Conservation (phyloP, 2,113 vertebrate species). For the Tautogolabrus adspersus region DNA sequence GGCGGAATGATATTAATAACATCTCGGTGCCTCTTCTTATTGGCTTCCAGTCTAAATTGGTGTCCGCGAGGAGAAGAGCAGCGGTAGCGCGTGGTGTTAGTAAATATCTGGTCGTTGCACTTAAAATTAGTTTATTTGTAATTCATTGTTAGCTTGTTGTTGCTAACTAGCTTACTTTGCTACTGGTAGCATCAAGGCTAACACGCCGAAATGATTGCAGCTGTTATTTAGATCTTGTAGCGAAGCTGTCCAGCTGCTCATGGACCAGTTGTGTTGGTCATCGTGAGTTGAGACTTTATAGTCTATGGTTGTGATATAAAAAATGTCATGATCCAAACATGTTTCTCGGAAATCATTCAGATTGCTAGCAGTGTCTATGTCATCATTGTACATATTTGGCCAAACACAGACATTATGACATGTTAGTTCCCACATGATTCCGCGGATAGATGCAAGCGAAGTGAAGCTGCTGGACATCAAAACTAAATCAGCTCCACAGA, state of each 20-base stretch:
- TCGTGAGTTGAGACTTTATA: background rate
- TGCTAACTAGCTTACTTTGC: constrained; percentile 74
- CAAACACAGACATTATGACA: background rate
- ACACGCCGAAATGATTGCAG: constrained; percentile 37
- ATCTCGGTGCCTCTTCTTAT: constrained; percentile 82
- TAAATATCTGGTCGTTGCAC: background rate
- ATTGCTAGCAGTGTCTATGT: background rate
- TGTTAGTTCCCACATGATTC: background rate
- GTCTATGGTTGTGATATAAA: background rate
- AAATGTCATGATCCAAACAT: rapidly evolving
- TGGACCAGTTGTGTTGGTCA: background rate
- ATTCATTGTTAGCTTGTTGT: constrained; percentile 58
- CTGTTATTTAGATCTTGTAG: constrained; percentile 42
- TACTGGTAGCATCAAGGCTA: constrained; percentile 70
- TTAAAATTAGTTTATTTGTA: constrained; percentile 7
- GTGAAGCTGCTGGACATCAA: too few species aligned
- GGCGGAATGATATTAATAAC: constrained; percentile 93
- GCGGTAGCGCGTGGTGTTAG: rapidly evolving
- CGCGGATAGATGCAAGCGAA: background rate
- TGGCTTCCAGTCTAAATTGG: constrained; percentile 80
- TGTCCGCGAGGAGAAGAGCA: constrained; percentile 35
- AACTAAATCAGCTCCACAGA: too few species aligned
- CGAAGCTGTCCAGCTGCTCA: background rate
- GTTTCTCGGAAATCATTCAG: background rate
- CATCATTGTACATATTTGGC: background rate